Percentiles rank a stretch among this genome's conserved stretches.
phyloP scores from a whole-genome alignment of 2,797 vertebrate genomes.

The Rachycentron canadum region DNA sequence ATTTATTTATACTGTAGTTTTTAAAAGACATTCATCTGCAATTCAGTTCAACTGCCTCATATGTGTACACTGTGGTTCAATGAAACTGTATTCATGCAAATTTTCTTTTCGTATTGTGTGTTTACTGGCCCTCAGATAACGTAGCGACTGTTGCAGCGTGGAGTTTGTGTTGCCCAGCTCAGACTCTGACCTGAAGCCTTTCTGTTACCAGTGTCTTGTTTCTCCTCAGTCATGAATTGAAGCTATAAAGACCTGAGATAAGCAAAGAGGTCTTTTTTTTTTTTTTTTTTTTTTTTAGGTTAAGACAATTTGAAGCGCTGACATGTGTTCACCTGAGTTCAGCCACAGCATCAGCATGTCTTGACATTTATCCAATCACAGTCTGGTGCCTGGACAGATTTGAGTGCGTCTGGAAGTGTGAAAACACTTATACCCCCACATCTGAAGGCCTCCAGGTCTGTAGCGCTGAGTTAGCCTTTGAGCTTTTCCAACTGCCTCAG shows the following conservation, averaged over 20 bases:
- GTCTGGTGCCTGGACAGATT: not conserved
- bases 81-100: too few relatives aligned
- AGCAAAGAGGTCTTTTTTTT: too few relatives aligned
- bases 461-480: not conserved
- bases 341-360: not conserved
- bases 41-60: too few relatives aligned
- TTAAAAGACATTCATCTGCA: not conserved
- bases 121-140: too few relatives aligned
- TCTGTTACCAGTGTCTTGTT: not conserved
- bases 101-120: too few relatives aligned
- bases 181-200: not conserved
- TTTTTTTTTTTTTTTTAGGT: not conserved
- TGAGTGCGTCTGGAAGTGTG: slow-evolving; percentile 4
- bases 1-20: not conserved
- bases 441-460: slow-evolving; percentile 3
- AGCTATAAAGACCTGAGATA: not conserved
- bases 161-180: not conserved
- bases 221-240: not conserved
- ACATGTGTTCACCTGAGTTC: not conserved
- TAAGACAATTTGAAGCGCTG: not conserved
- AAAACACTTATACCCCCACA: not conserved
- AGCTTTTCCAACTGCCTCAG: slow-evolving; percentile 29
- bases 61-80: too few relatives aligned
- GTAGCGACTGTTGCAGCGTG: too few relatives aligned
- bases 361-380: slow-evolving; percentile 5